Conservation (phyloP, 2,113 vertebrate species). For the Toxotes jaculatrix region DNA sequence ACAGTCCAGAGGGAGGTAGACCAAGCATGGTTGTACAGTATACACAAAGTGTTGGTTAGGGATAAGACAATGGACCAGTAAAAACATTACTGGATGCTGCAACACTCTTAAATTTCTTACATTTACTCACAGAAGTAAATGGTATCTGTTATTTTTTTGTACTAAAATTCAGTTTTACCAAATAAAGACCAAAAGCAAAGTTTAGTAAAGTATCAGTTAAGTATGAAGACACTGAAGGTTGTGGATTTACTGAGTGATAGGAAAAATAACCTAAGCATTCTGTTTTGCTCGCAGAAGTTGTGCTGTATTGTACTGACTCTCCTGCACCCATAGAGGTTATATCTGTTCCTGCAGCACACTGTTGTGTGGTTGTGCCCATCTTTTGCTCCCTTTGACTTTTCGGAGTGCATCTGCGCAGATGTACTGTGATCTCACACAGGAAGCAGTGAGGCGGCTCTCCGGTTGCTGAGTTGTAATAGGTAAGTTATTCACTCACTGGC, state of each 20-base stretch:
- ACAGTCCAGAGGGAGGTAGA: conserved; percentile 76
- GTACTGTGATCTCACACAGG: not conserved
- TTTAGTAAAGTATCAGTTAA: not conserved
- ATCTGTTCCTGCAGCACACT: not conserved
- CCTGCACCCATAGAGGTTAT: not conserved
- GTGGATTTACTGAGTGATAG: not conserved
- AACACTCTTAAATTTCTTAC: conserved; percentile 47
- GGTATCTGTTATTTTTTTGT: not conserved
- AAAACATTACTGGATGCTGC: conserved; percentile 63
- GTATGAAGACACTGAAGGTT: not conserved
- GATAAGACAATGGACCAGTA: conserved; percentile 73
- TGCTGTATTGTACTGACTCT: not conserved
- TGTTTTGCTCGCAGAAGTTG: too few species aligned
- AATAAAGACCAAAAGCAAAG: not conserved
- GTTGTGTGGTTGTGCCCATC: not conserved
- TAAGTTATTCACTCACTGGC: conserved; percentile 51
- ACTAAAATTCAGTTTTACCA: conserved; percentile 13
- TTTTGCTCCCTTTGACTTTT: conserved; percentile 22
- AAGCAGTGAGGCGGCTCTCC: conserved; percentile 14
- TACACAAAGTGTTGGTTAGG: conserved; percentile 77
- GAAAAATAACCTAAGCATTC: not conserved
- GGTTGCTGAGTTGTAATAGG: conserved; percentile 38
- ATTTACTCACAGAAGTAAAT: conserved; percentile 37
- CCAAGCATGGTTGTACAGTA: conserved; percentile 69
- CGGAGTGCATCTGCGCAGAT: not conserved